These are phyloP conservation scores for Synergus laeviventris DNA, from an alignment of 2,888 invertebrate genomes.

Conservation along the genomic window DNA sequence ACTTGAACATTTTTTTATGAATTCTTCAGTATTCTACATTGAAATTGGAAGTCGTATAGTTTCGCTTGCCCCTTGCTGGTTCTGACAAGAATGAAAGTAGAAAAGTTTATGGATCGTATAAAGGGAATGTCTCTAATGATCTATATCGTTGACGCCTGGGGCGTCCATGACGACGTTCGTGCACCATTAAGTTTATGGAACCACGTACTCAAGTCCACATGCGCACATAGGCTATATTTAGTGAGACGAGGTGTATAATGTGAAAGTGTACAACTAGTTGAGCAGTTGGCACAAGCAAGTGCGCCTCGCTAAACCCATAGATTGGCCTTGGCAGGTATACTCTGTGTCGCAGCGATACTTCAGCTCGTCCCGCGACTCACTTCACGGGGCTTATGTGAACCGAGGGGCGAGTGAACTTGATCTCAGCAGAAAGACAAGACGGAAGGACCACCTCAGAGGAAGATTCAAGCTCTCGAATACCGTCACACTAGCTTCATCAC, in stretches of 20 bases:
- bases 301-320: conserved; percentile 55
- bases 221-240: background rate
- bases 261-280: background rate
- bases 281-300: conserved; percentile 44
- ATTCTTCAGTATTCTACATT: background rate
- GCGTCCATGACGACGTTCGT: conserved; percentile 3
- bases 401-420: conserved; percentile 86
- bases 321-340: conserved; percentile 68
- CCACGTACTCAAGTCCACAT: background rate
- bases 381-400: conserved; percentile 83
- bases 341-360: conserved; percentile 80
- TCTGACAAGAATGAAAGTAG: background rate
- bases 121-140: background rate
- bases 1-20: background rate
- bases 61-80: background rate
- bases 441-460: conserved; percentile 80
- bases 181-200: background rate
- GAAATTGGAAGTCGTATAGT: background rate
- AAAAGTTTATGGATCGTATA: background rate
- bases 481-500: conserved; percentile 83
- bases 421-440: conserved; percentile 83
- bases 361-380: conserved; percentile 85
- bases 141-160: background rate
- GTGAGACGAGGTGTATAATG: background rate
- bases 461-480: conserved; percentile 81